phyloP scores from a whole-genome alignment of 2,888 invertebrate species.

The Perithous albicinctus region DNA sequence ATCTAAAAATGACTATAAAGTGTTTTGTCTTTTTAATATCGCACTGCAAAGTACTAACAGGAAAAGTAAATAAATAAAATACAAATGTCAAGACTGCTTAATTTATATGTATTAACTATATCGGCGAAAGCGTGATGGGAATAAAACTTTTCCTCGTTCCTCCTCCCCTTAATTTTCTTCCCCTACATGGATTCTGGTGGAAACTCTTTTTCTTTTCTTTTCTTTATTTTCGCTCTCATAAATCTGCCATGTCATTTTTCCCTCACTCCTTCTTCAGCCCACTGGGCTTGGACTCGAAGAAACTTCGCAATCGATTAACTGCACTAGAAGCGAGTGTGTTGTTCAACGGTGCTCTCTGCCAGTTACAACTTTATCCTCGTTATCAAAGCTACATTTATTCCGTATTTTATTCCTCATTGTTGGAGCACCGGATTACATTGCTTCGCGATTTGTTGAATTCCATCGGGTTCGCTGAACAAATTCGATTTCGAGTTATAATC shows the following conservation, averaged over 20 bases:
- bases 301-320: constrained; percentile 48
- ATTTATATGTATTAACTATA: too few species aligned
- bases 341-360: constrained; percentile 8
- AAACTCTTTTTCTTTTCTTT: background rate
- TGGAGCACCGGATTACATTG: background rate
- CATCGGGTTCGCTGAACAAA: background rate
- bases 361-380: constrained; percentile 41
- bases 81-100: too few species aligned
- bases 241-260: constrained; percentile 28
- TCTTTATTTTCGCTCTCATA: constrained; percentile 23
- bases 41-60: too few species aligned
- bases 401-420: constrained; percentile 6
- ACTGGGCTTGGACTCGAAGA: background rate
- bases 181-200: background rate
- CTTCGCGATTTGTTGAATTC: constrained; percentile 8
- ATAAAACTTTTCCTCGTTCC: constrained; percentile 38
- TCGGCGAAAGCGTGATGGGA: background rate
- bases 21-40: too few species aligned
- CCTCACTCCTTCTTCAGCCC: background rate
- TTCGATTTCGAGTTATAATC: background rate
- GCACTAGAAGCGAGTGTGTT: constrained; percentile 1
- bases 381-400: constrained; percentile 27
- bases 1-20: too few species aligned
- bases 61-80: too few species aligned
- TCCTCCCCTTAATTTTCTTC: background rate